Percentiles rank a stretch among this genome's conserved stretches.
phyloP scores from a whole-genome alignment of 2,888 invertebrate genomes.

The Ophonus ardosiacus region DNA sequence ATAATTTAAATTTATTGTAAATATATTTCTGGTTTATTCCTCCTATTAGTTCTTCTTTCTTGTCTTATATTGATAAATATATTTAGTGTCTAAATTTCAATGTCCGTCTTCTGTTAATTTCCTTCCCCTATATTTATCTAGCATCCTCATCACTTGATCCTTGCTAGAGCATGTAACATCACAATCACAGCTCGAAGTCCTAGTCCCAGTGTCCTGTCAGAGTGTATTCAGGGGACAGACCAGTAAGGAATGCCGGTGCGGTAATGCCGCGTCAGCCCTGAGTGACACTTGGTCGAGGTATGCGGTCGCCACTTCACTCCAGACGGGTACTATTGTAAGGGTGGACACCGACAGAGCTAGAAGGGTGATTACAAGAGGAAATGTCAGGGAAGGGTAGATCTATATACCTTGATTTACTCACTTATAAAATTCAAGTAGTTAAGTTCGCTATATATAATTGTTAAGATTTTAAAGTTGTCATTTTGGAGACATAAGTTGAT shows the following conservation, averaged over 20 bases:
- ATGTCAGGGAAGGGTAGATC: neutral
- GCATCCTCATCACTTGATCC: neutral
- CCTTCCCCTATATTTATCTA: neutral
- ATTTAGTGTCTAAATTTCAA: too few relatives aligned
- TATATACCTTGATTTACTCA: too few relatives aligned
- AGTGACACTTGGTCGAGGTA: slow-evolving; percentile 13
- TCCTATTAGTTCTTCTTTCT: too few relatives aligned
- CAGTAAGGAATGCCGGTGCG: neutral
- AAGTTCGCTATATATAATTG: too few relatives aligned
- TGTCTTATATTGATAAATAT: too few relatives aligned
- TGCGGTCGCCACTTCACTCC: slow-evolving; percentile 23
- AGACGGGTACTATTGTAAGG: neutral
- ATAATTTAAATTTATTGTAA: too few relatives aligned
- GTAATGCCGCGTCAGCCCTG: slow-evolving; percentile 1
- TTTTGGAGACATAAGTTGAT: too few relatives aligned
- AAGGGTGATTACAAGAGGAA: neutral
- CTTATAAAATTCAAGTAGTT: neutral
- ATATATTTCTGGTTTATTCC: too few relatives aligned
- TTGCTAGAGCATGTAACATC: slow-evolving; percentile 9
- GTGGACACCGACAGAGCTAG: neutral
- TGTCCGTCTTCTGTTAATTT: neutral
- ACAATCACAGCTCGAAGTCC: neutral
- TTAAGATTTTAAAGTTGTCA: too few relatives aligned
- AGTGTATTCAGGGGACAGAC: neutral
- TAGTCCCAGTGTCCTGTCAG: too few relatives aligned